These are phyloP conservation scores for Bombus affinis DNA, from an alignment of 1,140 invertebrate genomes.

Conservation along the genomic window DNA sequence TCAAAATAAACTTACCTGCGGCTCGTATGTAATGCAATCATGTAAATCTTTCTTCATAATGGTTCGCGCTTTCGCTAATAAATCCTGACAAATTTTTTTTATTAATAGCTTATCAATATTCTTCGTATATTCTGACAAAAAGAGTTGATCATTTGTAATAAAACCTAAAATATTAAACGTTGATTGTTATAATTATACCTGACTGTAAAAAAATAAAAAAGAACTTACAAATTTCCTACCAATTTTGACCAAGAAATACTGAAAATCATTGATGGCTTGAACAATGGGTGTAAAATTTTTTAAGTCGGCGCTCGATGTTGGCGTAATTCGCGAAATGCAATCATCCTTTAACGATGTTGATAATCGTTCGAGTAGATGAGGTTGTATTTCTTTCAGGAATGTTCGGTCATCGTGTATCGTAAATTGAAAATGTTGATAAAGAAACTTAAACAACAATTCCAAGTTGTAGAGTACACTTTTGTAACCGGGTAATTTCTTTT, in stretches of 20 bases:
- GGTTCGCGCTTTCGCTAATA: conserved; percentile 86
- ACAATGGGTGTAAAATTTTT: conserved; percentile 86
- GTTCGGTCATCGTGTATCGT: conserved; percentile 80
- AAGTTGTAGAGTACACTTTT: conserved; percentile 85
- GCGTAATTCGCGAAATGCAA: conserved; percentile 90
- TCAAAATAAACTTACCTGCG: conserved; percentile 61
- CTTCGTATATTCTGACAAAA: conserved; percentile 85
- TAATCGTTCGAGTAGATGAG: conserved; percentile 85
- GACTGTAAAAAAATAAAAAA: not conserved
- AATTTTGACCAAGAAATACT: conserved; percentile 84
- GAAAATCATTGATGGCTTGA: conserved; percentile 86
- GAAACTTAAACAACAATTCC: conserved; percentile 84
- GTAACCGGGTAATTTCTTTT: conserved; percentile 82
- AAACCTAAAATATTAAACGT: conserved; percentile 78
- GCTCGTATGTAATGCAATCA: conserved; percentile 85
- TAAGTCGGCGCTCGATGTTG: conserved; percentile 87
- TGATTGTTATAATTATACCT: not conserved
- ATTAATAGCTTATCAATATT: conserved; percentile 91
- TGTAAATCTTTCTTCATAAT: conserved; percentile 93
- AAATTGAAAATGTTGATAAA: conserved; percentile 84
- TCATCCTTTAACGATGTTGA: conserved; percentile 87
- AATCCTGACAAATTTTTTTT: conserved; percentile 89
- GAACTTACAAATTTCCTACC: conserved; percentile 70
- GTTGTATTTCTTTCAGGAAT: conserved; percentile 86
- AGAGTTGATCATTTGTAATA: conserved; percentile 78